Base-by-base conservation (phyloP, 1,140 invertebrate species). In the Rhysida immarginata region DNA sequence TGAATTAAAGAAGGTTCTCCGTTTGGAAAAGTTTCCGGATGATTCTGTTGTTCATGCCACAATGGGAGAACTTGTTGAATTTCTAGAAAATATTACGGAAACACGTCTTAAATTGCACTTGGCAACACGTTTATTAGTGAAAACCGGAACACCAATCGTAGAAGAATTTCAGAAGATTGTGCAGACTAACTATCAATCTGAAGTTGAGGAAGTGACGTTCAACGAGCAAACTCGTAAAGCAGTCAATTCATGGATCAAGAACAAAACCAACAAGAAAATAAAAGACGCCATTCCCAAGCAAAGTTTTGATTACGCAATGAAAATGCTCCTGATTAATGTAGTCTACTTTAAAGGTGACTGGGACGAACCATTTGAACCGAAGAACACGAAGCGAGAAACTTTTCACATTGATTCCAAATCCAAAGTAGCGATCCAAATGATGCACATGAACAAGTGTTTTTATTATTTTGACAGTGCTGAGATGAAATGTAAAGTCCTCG, bases 231-330 rank as follows among this genome's bases (percentile, higher is more conserved):
- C 11, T 5, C 13, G 44, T 5, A 14, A 46, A 46, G 3, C 13
- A 21, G 91, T 95, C 48, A 95, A 95, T 63, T 60, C 75, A 0
- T 94, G 87, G 84, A 79, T 88, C 2, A 76, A 80, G 63, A 63
- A 73, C 14, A 75, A 82, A 66, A 91, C 87, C 0, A 76, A 82
- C 58, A 69, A 81, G 46, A 81, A 80, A 68, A 85, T 89, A 55
- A 78, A 77, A 59, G 69, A 85, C 64, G 67, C 87, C 13, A 69
- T 89, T 27, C 74, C 79, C 0, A 56, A 68, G 0, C 78, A 78
- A 8, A 46, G 20, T 21, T 11, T 92, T 42, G 66, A 75, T 3
- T 70, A 80, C n/a, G n/a, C n/a, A n/a, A n/a, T n/a, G n/a, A n/a
- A n/a, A n/a, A n/a, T 53, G 3, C 57, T 71, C 5, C 58, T 71